phyloP scores from a whole-genome alignment of 1,140 invertebrate species.

The Psix sp. region DNA sequence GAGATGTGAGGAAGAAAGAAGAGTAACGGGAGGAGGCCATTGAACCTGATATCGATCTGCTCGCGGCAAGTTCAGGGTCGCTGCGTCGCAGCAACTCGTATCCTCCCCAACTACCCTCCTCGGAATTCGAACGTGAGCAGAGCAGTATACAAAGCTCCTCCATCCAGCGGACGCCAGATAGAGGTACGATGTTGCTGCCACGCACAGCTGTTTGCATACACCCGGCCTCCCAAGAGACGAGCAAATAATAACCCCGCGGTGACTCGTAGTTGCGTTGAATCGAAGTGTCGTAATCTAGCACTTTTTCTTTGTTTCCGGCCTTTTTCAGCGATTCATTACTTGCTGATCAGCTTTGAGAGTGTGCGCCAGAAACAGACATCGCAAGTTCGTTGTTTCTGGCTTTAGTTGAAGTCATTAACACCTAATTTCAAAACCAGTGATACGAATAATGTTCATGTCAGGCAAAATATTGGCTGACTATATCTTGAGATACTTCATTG shows the following conservation, averaged over 20 bases:
- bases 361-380: conserved; percentile 26
- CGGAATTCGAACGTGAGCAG: conserved; percentile 46
- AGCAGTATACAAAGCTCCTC: conserved; percentile 54
- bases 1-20: conserved; percentile 34
- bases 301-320: conserved; percentile 28
- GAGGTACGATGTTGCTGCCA: conserved; percentile 63
- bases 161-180: conserved; percentile 38
- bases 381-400: too few relatives aligned
- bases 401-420: too few relatives aligned
- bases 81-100: conserved; percentile 64
- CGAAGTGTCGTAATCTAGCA: conserved; percentile 31
- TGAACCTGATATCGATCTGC: conserved; percentile 72
- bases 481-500: too few relatives aligned
- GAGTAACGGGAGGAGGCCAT: conserved; percentile 59
- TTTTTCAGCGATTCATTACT: conserved; percentile 27
- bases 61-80: conserved; percentile 73
- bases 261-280: conserved; percentile 52
- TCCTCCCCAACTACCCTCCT: conserved; percentile 38
- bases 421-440: too few relatives aligned
- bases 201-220: conserved; percentile 73
- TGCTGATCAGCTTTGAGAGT: not conserved
- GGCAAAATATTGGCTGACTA: too few relatives aligned
- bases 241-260: conserved; percentile 67
- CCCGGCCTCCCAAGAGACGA: conserved; percentile 53
- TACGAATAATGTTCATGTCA: too few relatives aligned